Evolutionary conservation across 2,888 invertebrate species (phyloP), one percentile per base, ranked within the genome.

Genomic region (Gari tellinella): DNA sequence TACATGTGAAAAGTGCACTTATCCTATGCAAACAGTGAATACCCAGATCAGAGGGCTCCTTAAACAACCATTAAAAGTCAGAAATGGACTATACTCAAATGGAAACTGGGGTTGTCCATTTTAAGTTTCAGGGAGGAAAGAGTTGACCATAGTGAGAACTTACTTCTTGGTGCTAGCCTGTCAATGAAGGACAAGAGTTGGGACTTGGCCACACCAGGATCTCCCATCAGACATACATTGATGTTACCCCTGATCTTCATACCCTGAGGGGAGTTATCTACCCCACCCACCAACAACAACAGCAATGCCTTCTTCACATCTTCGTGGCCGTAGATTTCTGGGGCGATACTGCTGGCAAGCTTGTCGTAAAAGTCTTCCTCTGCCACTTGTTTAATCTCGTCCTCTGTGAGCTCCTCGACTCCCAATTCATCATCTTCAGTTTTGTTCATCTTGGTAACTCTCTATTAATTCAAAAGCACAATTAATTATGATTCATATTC

Each of bases 201-300:
- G 0, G 98, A 98, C 93, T 99, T 99, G 63, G 99, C 99, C 65
- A 99, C 99, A 87, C 99, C 99, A 25, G 99, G 99, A 94, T 99
- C 99, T 46, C 99, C 99, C 99, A 99, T 99, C 87, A 99, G 93
- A 89, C 99, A 98, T 81, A 99, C 97, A 92, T 99, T 99, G 82
- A 99, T 98, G 80, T 92, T 93, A 40, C 94, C 95, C 92, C 99
- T 95, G 89, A 99, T 99, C 93, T 98, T 99, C 96, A 99, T 98
- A 73, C 99, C 99, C 82, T 97, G 96, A 0, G 97, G 97, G 53
- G 95, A 89, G 94, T 92, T 95, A 94, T 92, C 97, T 2, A 94
- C 93, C 31, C 94, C 94, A 14, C 94, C 94, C 19, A 99, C 99
- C 0, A 99, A 94, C 57, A 99, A 93, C 78, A 99, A 92, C 45